Evolutionary conservation across 1,140 invertebrate genomes (phyloP).

Genomic region (Globodera ellingtonae): DNA sequence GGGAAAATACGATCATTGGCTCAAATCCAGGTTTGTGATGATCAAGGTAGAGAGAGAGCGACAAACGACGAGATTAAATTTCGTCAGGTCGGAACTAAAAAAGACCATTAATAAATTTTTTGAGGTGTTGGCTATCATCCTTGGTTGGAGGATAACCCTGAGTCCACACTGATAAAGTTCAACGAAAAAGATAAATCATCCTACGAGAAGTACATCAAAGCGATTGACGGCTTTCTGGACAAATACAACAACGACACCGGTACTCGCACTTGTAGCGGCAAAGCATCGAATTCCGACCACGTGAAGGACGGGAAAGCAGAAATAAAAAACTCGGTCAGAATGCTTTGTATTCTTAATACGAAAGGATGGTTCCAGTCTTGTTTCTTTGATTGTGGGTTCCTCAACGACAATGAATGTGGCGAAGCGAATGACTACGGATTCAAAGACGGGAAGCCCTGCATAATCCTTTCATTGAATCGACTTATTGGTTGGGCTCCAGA

Average conservation of each 20-base stretch:
- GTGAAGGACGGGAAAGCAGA: slow-evolving; percentile 48
- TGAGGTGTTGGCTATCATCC: slow-evolving; percentile 64
- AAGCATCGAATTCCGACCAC: slow-evolving; percentile 49
- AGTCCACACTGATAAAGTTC: slow-evolving; percentile 63
- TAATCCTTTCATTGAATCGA: slow-evolving; percentile 62
- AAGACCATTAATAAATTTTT: slow-evolving; percentile 18
- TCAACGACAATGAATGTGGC: slow-evolving; percentile 50
- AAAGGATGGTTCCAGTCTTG: slow-evolving; percentile 46
- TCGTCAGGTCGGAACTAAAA: no score
- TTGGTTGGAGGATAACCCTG: slow-evolving; percentile 62
- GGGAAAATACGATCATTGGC: slow-evolving; percentile 65
- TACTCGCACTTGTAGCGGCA: slow-evolving; percentile 48
- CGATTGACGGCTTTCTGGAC: slow-evolving; percentile 50
- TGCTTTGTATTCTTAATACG: slow-evolving; percentile 16
- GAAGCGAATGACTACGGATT: slow-evolving; percentile 55
- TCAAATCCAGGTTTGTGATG: slow-evolving; percentile 57
- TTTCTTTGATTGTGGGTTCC: slow-evolving; percentile 49
- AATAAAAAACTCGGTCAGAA: slow-evolving; percentile 22
- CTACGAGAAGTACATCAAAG: slow-evolving; percentile 53
- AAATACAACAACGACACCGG: slow-evolving; percentile 54
- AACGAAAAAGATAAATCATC: slow-evolving; percentile 48
- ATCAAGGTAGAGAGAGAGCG: no score
- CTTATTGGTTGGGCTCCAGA: slow-evolving; percentile 62
- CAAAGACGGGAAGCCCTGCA: slow-evolving; percentile 58
- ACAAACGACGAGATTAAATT: no score